Percentiles rank a stretch among this genome's conserved stretches.
These are phyloP conservation scores for Rhineura floridana DNA, from an alignment of 2,113 vertebrate genomes.

Conservation along the genomic window DNA sequence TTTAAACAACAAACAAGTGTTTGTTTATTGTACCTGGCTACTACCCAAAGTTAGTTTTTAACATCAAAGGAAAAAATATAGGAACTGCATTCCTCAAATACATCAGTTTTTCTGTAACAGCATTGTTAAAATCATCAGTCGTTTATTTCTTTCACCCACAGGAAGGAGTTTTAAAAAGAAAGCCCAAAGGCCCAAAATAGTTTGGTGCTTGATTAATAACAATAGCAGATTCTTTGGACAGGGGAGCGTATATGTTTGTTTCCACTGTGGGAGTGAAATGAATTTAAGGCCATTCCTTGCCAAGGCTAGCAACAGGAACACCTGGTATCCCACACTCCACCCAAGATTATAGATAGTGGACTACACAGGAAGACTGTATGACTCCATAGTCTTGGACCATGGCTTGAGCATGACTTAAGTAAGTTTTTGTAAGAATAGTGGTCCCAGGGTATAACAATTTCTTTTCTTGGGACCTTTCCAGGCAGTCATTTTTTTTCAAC, in stretches of 20 bases:
- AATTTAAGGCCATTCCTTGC: slow-evolving; percentile 47
- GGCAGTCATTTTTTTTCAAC: neutral
- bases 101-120: slow-evolving; percentile 51
- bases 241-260: slow-evolving; percentile 61
- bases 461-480: neutral
- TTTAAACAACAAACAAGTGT: slow-evolving; percentile 7
- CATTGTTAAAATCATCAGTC: slow-evolving; percentile 45
- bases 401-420: slow-evolving; percentile 43
- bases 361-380: slow-evolving; percentile 57
- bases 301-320: slow-evolving; percentile 54
- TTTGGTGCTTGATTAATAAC: slow-evolving; percentile 60
- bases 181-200: slow-evolving; percentile 55
- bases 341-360: slow-evolving; percentile 52
- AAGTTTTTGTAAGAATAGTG: slow-evolving; percentile 29
- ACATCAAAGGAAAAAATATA: slow-evolving; percentile 46
- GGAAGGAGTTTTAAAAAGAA: slow-evolving; percentile 42
- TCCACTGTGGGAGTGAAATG: slow-evolving; percentile 52
- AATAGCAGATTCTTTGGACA: slow-evolving; percentile 58
- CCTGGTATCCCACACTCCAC: slow-evolving; percentile 65
- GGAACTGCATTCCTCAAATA: slow-evolving; percentile 15
- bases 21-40: slow-evolving; percentile 27
- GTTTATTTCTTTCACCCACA: slow-evolving; percentile 33
- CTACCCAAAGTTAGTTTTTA: slow-evolving; percentile 38
- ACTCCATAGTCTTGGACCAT: slow-evolving; percentile 57
- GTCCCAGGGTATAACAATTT: slow-evolving; percentile 11